A percentile compares a stretch with the other conserved stretches of the same genome.
phyloP scores from a whole-genome alignment of 2,797 vertebrate genomes.

The Chromobotia macracanthus region DNA sequence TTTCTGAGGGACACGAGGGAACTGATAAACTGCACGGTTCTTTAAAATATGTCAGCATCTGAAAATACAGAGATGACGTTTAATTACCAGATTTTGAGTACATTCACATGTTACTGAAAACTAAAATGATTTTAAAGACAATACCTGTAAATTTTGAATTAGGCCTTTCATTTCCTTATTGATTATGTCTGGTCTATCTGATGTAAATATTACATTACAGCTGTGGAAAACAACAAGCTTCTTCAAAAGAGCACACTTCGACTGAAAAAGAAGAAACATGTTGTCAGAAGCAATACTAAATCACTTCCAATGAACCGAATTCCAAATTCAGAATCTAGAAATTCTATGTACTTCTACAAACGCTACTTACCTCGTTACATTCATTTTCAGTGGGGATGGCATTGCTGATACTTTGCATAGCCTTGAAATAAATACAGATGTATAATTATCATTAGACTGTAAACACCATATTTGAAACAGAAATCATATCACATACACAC shows the following conservation, averaged over 20 bases:
- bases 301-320: neutral
- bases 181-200: neutral
- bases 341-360: no score
- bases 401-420: neutral
- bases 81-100: neutral
- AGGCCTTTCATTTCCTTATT: constrained; percentile 42
- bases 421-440: neutral
- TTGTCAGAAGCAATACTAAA: neutral
- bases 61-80: constrained; percentile 1
- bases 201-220: constrained; percentile 6
- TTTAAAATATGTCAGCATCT: constrained; percentile 16
- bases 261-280: neutral
- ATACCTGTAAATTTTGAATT: constrained; percentile 49
- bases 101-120: neutral
- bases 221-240: neutral
- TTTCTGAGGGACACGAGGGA: neutral
- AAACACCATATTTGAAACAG: no score
- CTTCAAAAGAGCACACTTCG: constrained; percentile 39
- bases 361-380: neutral
- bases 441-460: neutral
- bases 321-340: neutral
- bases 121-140: neutral
- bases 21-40: neutral
- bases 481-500: neutral
- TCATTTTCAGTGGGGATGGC: neutral